Base-by-base conservation (phyloP, 2,113 vertebrate species). In the Forbesichthys papilliferus region DNA sequence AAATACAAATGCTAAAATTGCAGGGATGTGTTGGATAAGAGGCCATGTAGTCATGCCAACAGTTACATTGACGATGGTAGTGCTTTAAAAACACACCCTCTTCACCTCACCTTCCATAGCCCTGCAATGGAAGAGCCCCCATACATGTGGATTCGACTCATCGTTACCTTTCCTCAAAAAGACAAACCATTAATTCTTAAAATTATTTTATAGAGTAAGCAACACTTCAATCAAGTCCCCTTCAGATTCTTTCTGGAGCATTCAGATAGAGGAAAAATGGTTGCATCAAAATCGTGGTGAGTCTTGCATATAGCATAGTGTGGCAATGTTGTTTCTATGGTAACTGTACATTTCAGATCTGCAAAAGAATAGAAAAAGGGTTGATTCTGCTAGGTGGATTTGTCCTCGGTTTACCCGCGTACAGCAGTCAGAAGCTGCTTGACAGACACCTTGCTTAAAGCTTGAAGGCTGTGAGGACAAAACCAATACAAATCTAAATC, bases 171-270 rank as follows among this genome's bases (percentile, higher is more conserved):
- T 68, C 71, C 81, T 87, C 64, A 84, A 77, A 75, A 87, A 86
- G 82, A 87, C 74, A 84, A 89, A 85, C 76, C 67, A 79, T 75
- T 71, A 59, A 84, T 75, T 85, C 64, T 80, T 79, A 82, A 75
- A 79, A 79, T 64, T 78, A 56, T 84, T 88, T 90, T 72, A 88
- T 67, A 86, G 89, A 90, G 88, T 88, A 92, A 92, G 89, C 84
- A 91, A 92, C 92, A 92, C 90, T 92, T 91, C 87, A 91, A 91
- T 88, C 90, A 87, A 90, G 89, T 88, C 87, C 88, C 82, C 68
- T 86, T 86, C 90, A 82, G 81, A 89, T 85, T 88, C 85, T 93
- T 91, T 93, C 90, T 91, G 91, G 89, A 90, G 85, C 91, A 87
- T 90, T 90, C 83, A 82, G 76, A 86, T 83, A 81, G 66, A 46